Base-by-base conservation (phyloP, 2,797 vertebrate species). In the Odontamblyopus rebecca region DNA sequence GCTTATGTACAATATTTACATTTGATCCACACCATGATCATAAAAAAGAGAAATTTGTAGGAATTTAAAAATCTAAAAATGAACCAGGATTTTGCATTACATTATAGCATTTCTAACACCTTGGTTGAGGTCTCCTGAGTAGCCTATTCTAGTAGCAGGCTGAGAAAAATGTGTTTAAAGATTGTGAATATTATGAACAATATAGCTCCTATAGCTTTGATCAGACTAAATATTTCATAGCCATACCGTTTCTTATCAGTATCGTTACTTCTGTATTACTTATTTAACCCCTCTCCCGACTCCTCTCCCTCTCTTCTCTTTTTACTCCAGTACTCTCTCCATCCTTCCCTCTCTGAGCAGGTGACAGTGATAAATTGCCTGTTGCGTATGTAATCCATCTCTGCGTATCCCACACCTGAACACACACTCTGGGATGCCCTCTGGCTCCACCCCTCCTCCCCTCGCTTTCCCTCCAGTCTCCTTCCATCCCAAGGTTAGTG, bases 301-400 rank as follows among this genome's bases (percentile, higher is more conserved):
- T 72, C 67, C 6, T n/a, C 59, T 75, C 29, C 70, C 19, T 44
- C 29, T 72, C 67, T 11, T 30, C 61, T 77, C 32, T 74, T 19
- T 44, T 64, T 35, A 74, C 67, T 63, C 38, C 76, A 54, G 44
- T 67, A 62, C 57, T 72, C 77, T 61, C 68, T 73, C 63, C 70
- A 29, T 60, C 50, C 30, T 56, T 29, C 41, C 41, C 19, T 54
- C 74, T 69, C 78, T 76, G 70, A 70, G 53, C 67, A 70, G 74
- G 67, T 91, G 93, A 93, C 93, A 93, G 85, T 93, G 93, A 94
- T 89, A 79, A 91, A 93, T 93, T 91, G 87, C 88, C 76, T 64
- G 29, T 79, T 80, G 81, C 65, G 51, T 77, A 78, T 77, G 90
- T 85, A 89, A 94, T 94, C 87, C 83, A 90, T 93, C 91, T 93